Evolutionary conservation across 2,888 invertebrate species (phyloP), one percentile per base, ranked within the genome.

Genomic region (Chrysolina americana): DNA sequence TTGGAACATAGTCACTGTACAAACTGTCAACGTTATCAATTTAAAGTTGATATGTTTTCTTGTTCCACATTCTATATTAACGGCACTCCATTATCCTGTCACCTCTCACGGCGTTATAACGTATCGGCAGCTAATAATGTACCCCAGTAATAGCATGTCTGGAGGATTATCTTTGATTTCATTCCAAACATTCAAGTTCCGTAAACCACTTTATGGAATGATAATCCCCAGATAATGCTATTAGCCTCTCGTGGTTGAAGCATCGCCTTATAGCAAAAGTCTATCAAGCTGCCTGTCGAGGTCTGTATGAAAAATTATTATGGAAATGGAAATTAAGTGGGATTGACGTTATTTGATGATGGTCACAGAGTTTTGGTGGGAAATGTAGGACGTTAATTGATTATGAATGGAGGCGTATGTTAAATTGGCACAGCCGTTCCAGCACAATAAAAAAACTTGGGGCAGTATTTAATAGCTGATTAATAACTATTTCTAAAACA

Each of bases 111-210:
- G 59, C 59, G 1, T 56, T 59, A 59, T 59, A 59, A 59, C 59
- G 28, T 59, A 59, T 59, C 59, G 59, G 9, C 59, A 28, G n/a
- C 23, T 59, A 28, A 59, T 59, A 23, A 59, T 28, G 28, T 28
- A 13, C 59, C 28, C 28, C 59, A 3, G 59, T 59, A 65, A 48
- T 65, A 23, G 44, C 65, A 28, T 23, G 65, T 44, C 65, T 48
- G 28, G n/a, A 23, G 65, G 65, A 65, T 65, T 65, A 65, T 65
- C 48, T 65, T 44, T 65, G 47, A 65, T 65, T 65, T 44, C 65
- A 65, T 44, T 65, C 65, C 19, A 28, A 65, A 65, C 47, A 44
- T 23, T 65, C 63, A n/a, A 53, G 59, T 36, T 36, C 59, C 36
- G 36, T 59, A 59, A 28, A 59, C 59, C 59, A 59, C 59, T 59